Evolutionary conservation across 1,140 invertebrate species (phyloP).

Genomic region (Drosophila varians): DNA sequence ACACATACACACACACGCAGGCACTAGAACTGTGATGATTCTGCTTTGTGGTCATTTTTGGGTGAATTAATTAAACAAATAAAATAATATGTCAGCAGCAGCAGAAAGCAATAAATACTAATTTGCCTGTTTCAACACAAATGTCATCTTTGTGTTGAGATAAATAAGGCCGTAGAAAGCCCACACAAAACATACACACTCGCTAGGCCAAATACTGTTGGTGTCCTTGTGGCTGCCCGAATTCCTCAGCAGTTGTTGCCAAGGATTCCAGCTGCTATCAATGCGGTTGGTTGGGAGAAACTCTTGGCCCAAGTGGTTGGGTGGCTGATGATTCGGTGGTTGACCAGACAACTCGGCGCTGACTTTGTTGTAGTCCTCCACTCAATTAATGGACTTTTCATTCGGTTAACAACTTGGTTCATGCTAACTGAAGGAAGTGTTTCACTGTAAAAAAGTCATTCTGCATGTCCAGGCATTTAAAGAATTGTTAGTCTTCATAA

Average conservation of each 20-base stretch:
- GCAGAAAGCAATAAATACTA: conserved; percentile 78
- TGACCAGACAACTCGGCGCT: conserved; percentile 48
- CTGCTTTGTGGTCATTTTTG: conserved; percentile 69
- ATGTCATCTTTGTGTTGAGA: conserved; percentile 74
- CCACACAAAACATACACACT: conserved; percentile 15
- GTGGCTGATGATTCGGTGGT: conserved; percentile 16
- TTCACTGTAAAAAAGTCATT: neutral
- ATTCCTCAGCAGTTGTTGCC: conserved; percentile 36
- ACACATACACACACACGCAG: neutral
- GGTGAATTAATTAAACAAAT: conserved; percentile 82
- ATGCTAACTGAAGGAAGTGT: neutral
- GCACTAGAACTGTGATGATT: conserved; percentile 32
- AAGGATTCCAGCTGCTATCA: conserved; percentile 39
- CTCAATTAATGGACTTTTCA: conserved; percentile 29
- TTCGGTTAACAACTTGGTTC: neutral
- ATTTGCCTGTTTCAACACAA: conserved; percentile 82
- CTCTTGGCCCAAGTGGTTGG: conserved; percentile 31
- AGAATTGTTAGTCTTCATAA: too few species aligned
- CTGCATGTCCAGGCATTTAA: too few species aligned
- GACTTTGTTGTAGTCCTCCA: conserved; percentile 21
- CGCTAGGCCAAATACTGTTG: conserved; percentile 15
- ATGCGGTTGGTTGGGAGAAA: conserved; percentile 29
- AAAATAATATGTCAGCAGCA: conserved; percentile 81
- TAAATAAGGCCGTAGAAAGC: conserved; percentile 46
- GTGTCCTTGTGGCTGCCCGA: conserved; percentile 23